Evolutionary conservation across 1,140 invertebrate species (phyloP), one percentile per base, ranked within the genome.

Genomic region (Calephelis virginiensis): DNA sequence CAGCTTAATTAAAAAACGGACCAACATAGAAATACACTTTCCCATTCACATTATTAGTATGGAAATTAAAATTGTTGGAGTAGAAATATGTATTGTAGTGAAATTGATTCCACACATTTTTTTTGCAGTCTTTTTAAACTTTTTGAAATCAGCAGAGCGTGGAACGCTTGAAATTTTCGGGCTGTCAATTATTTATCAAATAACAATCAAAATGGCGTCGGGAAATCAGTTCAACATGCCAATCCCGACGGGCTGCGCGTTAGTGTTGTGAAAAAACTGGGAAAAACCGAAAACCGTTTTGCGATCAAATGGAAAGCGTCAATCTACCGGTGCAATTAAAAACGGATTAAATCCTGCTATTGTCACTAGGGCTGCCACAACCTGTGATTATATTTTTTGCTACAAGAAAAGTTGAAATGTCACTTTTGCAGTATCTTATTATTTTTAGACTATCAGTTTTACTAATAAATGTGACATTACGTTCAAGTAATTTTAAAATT

Each of bases 121-220:
- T 0, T 7, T 7, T 40, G 40, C 40, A 40, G 40, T 7, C 40
- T 40, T 40, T 47, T 47, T 11, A 47, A 47, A n/a, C 12, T 12
- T 9, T 47, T 59, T 59, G 0, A 59, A 59, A 38, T 37, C 14
- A 17, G 1, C 11, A n/a, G 11, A 9, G 49, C 4, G 10, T n/a
- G 7, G 10, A 38, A 38, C 28, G 28, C 28, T 28, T 59, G 9
- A 38, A 37, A 56, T 8, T 59, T 8, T 59, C 53, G 8, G 28
- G 10, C 53, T 59, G 53, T 59, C 28, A 59, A 59, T 38, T 59
- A 38, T 59, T 59, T 59, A 38, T 59, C 53, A 59, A 59, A 59
- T 59, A 59, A 38, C 53, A 38, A 59, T 59, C 53, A 59, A 59
- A 59, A 59, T 38, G 28, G 53, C 53, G 53, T 38, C 53, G 11